These are phyloP conservation scores for Psettodes erumei DNA, from an alignment of 2,113 vertebrate species.

Conservation along the genomic window DNA sequence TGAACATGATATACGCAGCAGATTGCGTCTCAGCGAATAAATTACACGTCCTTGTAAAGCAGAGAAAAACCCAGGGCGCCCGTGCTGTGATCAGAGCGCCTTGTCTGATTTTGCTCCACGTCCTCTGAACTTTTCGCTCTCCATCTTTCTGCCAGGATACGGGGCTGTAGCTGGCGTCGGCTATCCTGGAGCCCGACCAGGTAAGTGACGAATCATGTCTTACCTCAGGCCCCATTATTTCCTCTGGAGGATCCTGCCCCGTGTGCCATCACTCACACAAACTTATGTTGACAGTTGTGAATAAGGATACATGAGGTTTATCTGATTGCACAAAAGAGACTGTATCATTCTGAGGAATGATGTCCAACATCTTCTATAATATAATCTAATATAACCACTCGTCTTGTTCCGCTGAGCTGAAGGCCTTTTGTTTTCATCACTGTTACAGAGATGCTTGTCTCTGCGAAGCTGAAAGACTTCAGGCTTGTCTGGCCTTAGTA, in stretches of 20 bases:
- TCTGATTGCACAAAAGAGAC: neutral
- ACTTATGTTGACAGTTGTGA: neutral
- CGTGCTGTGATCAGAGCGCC: slow-evolving; percentile 27
- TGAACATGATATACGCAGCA: slow-evolving; percentile 23
- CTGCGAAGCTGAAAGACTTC: no score
- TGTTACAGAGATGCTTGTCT: neutral
- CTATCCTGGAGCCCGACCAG: slow-evolving; percentile 62
- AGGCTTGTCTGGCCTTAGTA: neutral
- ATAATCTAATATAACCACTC: neutral
- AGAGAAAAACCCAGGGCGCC: neutral
- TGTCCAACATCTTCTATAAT: neutral
- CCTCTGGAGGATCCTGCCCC: neutral
- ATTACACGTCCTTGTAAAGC: slow-evolving; percentile 21
- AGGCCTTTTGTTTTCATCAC: neutral
- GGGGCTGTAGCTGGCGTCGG: slow-evolving; percentile 58
- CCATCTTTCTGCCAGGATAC: slow-evolving; percentile 74
- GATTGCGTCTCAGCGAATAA: slow-evolving; percentile 15
- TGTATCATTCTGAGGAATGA: no score
- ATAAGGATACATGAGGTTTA: neutral
- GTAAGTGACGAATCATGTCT: slow-evolving; percentile 62
- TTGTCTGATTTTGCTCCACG: slow-evolving; percentile 18
- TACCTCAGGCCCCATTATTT: neutral
- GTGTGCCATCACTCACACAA: neutral
- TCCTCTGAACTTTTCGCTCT: slow-evolving; percentile 30
- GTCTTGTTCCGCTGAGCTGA: slow-evolving; percentile 3